A percentile compares a stretch with the other conserved stretches of the same genome.
Conservation (phyloP, 2,113 vertebrate genomes). For the Cariama cristata region DNA sequence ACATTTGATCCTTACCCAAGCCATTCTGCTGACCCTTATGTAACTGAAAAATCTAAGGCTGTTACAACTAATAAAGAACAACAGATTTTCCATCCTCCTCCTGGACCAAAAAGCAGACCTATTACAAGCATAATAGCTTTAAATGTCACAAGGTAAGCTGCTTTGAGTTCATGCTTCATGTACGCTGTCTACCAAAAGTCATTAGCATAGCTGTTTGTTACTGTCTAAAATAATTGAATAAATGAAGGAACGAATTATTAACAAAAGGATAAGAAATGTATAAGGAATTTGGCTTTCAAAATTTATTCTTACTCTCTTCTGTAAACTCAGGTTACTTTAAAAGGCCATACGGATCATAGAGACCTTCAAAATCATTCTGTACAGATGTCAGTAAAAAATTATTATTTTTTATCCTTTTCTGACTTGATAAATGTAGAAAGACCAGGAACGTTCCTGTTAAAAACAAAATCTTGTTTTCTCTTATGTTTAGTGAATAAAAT, state of each 20-base stretch:
- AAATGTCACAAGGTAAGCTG: constrained; percentile 82
- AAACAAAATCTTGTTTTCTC: not conserved
- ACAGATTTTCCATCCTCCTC: constrained; percentile 76
- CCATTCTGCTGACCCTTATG: constrained; percentile 78
- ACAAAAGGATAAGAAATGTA: not conserved
- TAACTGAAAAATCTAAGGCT: constrained; percentile 5
- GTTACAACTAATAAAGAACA: not conserved
- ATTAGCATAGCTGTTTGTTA: not conserved
- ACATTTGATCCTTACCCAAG: constrained; percentile 82
- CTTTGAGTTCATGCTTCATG: not conserved
- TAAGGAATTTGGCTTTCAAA: not conserved
- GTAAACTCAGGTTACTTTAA: not conserved
- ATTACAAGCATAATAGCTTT: constrained; percentile 79
- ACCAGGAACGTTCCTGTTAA: not conserved
- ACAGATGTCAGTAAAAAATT: not conserved
- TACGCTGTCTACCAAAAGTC: not conserved
- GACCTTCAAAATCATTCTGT: not conserved
- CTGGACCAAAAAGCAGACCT: constrained; percentile 82
- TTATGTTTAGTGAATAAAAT: not conserved
- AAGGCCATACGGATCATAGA: not conserved
- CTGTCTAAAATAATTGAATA: not conserved
- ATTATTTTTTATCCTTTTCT: not conserved
- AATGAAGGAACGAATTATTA: not conserved
- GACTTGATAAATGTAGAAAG: not conserved
- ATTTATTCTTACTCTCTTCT: not conserved